Base-by-base conservation (phyloP, 2,113 vertebrate genomes). In the Condylura cristata region DNA sequence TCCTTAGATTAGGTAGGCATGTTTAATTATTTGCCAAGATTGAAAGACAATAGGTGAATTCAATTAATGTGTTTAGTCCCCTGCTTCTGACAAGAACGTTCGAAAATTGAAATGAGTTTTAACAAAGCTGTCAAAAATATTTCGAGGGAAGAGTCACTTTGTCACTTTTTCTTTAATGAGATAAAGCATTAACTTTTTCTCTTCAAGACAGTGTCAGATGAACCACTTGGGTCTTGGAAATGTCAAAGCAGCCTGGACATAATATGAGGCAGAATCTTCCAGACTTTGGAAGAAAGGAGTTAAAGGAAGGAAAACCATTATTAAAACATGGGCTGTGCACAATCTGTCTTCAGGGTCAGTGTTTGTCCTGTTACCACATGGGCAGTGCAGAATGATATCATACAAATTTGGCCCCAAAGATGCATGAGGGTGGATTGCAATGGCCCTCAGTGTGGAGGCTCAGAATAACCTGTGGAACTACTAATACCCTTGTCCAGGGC, bases 81-180 rank as follows among this genome's bases (percentile, higher is more conserved):
- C 17, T 22, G 37, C 10, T 82, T 79, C 58, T 65, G 51, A 90
- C 63, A 88, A 75, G 39, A 76, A 41, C 28, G 14, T 39, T 84
- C 74, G 58, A 93, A 80, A 79, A 71, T 75, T 86, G 24, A 93
- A 93, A 71, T 24, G 41, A 51, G 71, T 96, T 78, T 91, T 84
- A 80, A 68, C 53, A 74, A 74, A 86, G 48, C 53, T 30, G 18
- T 46, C 53, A 72, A 71, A 85, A 87, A 80, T 37, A 16, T 88
- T 75, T 68, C 66, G 34, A 70, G 34, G 37, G 20, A 7, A 91
- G 46, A 76, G 75, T 83, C 76, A 88, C 61, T 63, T 53, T 76
- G 71, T 85, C 75, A 41, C 46, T 74, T 92, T 61, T 46, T 46
- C 20, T 74, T 16, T 9, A 86, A 51, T 84, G 9, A 44, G 60